These are phyloP conservation scores for Sternarchorhynchus goeldii DNA, from an alignment of 2,797 vertebrate species.

Conservation along the genomic window DNA sequence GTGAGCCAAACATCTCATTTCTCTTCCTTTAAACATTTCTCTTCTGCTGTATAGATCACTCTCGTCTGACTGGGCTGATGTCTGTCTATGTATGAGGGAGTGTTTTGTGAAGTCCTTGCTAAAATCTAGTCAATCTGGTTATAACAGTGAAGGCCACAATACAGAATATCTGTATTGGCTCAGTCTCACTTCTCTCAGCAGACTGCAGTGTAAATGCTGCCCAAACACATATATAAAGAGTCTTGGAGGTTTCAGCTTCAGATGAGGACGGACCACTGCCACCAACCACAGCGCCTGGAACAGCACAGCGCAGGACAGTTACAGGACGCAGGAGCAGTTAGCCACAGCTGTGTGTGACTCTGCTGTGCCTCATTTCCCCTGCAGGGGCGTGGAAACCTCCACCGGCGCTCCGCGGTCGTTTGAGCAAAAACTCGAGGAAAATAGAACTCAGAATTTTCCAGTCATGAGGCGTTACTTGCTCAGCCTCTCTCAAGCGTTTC, in stretches of 20 bases:
- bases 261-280: slow-evolving; percentile 6
- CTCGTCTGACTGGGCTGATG: not conserved
- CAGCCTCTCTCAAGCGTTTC: not conserved
- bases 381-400: not conserved
- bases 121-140: slow-evolving; percentile 7
- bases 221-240: slow-evolving; percentile 15
- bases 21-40: not conserved
- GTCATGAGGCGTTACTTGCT: not conserved
- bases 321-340: slow-evolving; percentile 10
- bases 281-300: slow-evolving; percentile 15
- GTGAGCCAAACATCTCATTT: not conserved
- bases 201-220: not conserved
- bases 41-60: not conserved
- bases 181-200: not conserved
- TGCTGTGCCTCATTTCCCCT: slow-evolving; percentile 10
- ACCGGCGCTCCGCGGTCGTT: not conserved
- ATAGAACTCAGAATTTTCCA: slow-evolving; percentile 24
- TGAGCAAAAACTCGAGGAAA: slow-evolving; percentile 16
- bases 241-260: slow-evolving; percentile 4
- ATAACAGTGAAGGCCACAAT: not conserved
- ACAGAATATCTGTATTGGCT: not conserved
- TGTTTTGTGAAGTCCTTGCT: not conserved
- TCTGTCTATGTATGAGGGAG: not conserved
- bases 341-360: slow-evolving; percentile 12
- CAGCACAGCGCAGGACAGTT: slow-evolving; percentile 14